Base-by-base conservation (phyloP, 2,113 vertebrate genomes). In the Leptodactylus fuscus region DNA sequence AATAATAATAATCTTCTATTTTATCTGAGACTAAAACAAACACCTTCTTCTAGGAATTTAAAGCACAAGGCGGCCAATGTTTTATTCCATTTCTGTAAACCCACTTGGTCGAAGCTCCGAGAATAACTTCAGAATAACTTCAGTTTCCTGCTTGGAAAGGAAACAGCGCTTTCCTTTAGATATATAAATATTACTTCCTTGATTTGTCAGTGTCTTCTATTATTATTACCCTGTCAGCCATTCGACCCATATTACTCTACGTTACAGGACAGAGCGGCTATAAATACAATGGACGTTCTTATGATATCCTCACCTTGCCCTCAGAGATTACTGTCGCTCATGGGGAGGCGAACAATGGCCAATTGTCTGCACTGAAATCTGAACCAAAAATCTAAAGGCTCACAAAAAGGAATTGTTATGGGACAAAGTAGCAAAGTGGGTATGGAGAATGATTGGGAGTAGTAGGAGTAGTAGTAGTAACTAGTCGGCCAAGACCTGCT, bases 91-190 rank as follows among this genome's bases (percentile, higher is more conserved):
- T 86, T 90, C 91, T 89, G 53, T 85, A 87, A 65, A 65, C 2
- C 34, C 83, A 86, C 75, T 84, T 87, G 81, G 58, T 85, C 4
- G 67, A 90, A 88, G 86, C 29, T 88, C 91, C 91, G 91, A 94
- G 91, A 95, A 94, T 93, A 94, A 91, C 91, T 91, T 81, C 87
- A 94, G 91, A 95, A 94, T 93, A 94, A 91, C 91, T 91, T 81
- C 87, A 60, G 83, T 89, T 95, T 95, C 93, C 92, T 93, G 93
- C 76, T 12, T 2, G 84, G 92, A 91, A 88, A 93, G 91, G 92
- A 94, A 94, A 90, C 85, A 70, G 88, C 82, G 78, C 91, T 90
- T 94, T 94, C 92, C 92, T 91, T 91, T 74, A 84, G 89, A 93
- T 92, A 87, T 89, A 91, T 94, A 93, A 94, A 91, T 91, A 90